phyloP scores from a whole-genome alignment of 1,140 invertebrate genomes.

The Pseudomyrmex pallidus region DNA sequence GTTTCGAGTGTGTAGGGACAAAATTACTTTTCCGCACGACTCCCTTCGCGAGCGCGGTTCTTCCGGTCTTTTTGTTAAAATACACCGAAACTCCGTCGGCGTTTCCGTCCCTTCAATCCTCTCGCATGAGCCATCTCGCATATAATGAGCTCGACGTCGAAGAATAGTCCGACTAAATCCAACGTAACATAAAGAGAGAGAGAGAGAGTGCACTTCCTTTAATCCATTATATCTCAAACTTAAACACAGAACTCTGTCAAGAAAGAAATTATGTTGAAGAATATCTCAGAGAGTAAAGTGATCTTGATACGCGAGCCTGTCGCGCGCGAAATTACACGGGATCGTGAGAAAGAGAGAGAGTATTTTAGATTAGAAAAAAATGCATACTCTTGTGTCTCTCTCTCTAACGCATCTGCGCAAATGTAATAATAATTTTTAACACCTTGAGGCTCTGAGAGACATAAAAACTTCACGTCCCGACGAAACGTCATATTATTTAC shows the following conservation, averaged over 20 bases:
- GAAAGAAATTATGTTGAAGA: background rate
- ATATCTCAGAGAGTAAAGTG: background rate
- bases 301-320: background rate
- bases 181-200: background rate
- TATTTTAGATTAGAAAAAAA: too few relatives aligned
- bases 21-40: constrained; percentile 48
- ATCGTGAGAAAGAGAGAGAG: background rate
- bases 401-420: too few relatives aligned
- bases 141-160: constrained; percentile 11
- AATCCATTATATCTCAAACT: constrained; percentile 41
- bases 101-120: constrained; percentile 5
- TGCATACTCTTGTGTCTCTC: too few relatives aligned
- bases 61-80: constrained; percentile 29
- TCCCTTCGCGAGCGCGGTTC: background rate
- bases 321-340: background rate
- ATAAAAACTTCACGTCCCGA: too few relatives aligned
- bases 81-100: constrained; percentile 32
- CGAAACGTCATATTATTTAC: too few relatives aligned
- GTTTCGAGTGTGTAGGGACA: background rate
- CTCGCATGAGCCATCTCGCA: background rate
- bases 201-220: background rate
- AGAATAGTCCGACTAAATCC: background rate
- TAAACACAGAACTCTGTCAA: constrained; percentile 1
- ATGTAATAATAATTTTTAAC: too few relatives aligned
- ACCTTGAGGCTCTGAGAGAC: too few relatives aligned